Base-by-base conservation (phyloP, 2,113 vertebrate species). In the Alethe castanea region DNA sequence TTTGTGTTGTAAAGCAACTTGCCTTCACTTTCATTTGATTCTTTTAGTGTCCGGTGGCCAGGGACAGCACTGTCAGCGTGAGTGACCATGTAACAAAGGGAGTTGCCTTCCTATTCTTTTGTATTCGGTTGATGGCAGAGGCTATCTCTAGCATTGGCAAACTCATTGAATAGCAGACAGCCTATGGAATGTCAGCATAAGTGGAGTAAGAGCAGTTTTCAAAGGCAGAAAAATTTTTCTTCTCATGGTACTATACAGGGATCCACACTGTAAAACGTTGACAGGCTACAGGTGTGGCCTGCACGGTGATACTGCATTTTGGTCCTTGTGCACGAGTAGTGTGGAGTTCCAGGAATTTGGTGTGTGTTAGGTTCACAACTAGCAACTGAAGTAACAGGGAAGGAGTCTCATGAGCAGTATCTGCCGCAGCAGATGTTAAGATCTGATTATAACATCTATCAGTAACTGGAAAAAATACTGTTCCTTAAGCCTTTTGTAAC, bases 131-230 rank as follows among this genome's bases (percentile, higher is more conserved):
- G 33, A 62, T 70, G n/a, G 12, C 31, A 74, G 69, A 65, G 25
- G 18, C 19, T 14, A 6, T 64, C 19, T 6, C 53, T 44, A 60
- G 48, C 54, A 52, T 17, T 16, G 19, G 28, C 23, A 59, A n/a
- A 35, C 12, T 14, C 17, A 35, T 3, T 25, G 12, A 93, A 33
- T 44, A 79, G 52, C 6, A 45, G 31, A 11, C 33, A 67, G 44
- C 29, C 29, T 59, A 6, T 5, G 14, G 36, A 29, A 61, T 23
- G 33, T 28, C 26, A 60, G 35, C 0, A 0, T 22, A 31, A 47
- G 33, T n/a, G 15, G 25, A 72, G 19, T 19, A 81, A 54, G 28
- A 81, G 40, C 40, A 28, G 1, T 28, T 90, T 79, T 28, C 25
- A 28, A 45, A 81, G n/a, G 61, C 22, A 57, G 62, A 56, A 3